Conservation (phyloP, 2,888 invertebrate genomes). For the Sesia bembeciformis region DNA sequence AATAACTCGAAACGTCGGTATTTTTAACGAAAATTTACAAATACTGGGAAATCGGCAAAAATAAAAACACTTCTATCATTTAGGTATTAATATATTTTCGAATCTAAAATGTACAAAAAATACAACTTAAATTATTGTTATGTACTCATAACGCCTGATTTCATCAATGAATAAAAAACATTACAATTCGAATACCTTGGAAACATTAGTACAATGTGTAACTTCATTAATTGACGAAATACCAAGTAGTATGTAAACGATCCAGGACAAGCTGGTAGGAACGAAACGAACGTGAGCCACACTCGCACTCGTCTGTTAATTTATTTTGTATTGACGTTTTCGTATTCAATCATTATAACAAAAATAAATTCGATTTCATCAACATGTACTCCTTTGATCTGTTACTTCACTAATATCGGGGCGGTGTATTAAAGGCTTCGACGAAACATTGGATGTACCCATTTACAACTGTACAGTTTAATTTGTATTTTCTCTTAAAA, state of each 20-base stretch:
- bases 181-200: constrained; percentile 43
- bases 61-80: constrained; percentile 50
- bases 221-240: constrained; percentile 62
- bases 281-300: constrained; percentile 49
- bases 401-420: constrained; percentile 52
- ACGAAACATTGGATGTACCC: constrained; percentile 51
- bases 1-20: no score
- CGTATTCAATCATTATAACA: constrained; percentile 32
- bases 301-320: constrained; percentile 29
- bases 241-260: constrained; percentile 37
- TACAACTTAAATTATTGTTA: constrained; percentile 79
- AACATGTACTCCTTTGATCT: background rate
- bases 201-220: constrained; percentile 40
- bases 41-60: constrained; percentile 4
- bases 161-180: constrained; percentile 52
- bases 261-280: constrained; percentile 61
- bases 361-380: constrained; percentile 55
- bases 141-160: constrained; percentile 75
- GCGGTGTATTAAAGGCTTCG: constrained; percentile 63
- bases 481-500: constrained; percentile 49
- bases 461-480: constrained; percentile 47
- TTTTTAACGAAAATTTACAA: no score
- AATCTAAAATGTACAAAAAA: constrained; percentile 85
- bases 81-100: constrained; percentile 81
- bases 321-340: constrained; percentile 20